Conservation (phyloP, 2,113 vertebrate species). For the Anguilla rostrata region DNA sequence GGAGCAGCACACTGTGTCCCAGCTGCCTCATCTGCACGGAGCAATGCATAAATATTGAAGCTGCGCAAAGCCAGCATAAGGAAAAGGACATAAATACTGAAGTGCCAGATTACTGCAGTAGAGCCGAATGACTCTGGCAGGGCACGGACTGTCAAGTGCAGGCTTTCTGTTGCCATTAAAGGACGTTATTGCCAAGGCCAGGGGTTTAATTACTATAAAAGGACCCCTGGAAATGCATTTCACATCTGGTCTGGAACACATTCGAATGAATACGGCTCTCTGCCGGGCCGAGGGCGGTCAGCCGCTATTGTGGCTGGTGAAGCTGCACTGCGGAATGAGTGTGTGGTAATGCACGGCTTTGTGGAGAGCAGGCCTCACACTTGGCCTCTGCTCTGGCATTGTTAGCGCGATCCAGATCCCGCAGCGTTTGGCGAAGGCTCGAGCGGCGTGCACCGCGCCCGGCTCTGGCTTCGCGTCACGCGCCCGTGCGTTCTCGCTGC, state of each 20-base stretch:
- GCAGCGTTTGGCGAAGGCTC: not conserved
- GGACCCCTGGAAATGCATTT: conserved; percentile 13
- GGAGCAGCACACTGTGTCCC: not conserved
- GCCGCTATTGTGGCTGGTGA: not conserved
- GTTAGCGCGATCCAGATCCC: not conserved
- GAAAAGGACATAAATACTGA: not conserved
- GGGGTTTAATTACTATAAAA: conserved; percentile 28
- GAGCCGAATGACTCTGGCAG: conserved; percentile 10
- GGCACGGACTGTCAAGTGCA: conserved; percentile 9
- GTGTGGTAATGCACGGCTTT: not conserved
- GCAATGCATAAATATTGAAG: not conserved
- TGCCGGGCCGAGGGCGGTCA: not conserved
- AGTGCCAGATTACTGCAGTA: not conserved
- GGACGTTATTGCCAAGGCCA: not conserved
- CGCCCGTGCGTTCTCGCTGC: not conserved
- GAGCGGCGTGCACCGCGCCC: not conserved
- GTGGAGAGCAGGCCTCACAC: not conserved
- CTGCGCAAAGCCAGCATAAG: not conserved
- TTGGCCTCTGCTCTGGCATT: not conserved
- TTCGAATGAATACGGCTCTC: conserved; percentile 14
- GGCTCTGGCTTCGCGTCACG: not conserved
- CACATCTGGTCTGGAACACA: conserved; percentile 11
- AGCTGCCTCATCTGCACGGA: not conserved
- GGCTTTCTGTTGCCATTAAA: not conserved
- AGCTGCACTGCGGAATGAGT: not conserved